phyloP scores from a whole-genome alignment of 2,797 vertebrate species.

The Paedocypris micromegethes region DNA sequence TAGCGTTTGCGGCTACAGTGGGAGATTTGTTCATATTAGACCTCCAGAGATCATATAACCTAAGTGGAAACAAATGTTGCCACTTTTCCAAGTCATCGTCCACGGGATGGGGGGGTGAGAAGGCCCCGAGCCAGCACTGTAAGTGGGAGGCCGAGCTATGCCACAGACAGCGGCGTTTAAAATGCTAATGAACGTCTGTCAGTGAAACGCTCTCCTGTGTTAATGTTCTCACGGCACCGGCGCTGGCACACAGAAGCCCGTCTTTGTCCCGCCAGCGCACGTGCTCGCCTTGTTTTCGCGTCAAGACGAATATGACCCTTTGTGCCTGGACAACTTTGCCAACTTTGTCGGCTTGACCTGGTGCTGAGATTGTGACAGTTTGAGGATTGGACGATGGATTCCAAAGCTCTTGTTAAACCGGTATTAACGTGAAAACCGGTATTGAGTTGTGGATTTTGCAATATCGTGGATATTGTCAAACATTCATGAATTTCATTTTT shows the following conservation, averaged over 20 bases:
- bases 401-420: too few species aligned
- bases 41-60: slow-evolving; percentile 72
- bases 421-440: too few species aligned
- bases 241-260: slow-evolving; percentile 64
- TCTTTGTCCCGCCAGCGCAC: slow-evolving; percentile 80
- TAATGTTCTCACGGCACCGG: slow-evolving; percentile 62
- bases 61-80: slow-evolving; percentile 76
- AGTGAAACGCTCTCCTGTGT: slow-evolving; percentile 82
- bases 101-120: slow-evolving; percentile 38
- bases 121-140: slow-evolving; percentile 53
- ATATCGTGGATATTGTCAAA: too few species aligned
- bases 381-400: too few species aligned
- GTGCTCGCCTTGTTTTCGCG: slow-evolving; percentile 62
- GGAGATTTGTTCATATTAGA: slow-evolving; percentile 76
- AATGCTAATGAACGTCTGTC: slow-evolving; percentile 86
- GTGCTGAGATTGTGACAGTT: too few species aligned
- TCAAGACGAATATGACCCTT: slow-evolving; percentile 70
- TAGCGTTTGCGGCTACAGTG: slow-evolving; percentile 63
- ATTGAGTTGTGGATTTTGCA: too few species aligned
- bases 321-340: slow-evolving; percentile 57
- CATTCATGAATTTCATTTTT: too few species aligned
- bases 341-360: too few species aligned
- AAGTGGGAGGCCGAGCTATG: slow-evolving; percentile 86
- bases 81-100: slow-evolving; percentile 35
- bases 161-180: slow-evolving; percentile 78